Conservation (phyloP, 2,113 vertebrate species). For the Pseudorectes ferrugineus region DNA sequence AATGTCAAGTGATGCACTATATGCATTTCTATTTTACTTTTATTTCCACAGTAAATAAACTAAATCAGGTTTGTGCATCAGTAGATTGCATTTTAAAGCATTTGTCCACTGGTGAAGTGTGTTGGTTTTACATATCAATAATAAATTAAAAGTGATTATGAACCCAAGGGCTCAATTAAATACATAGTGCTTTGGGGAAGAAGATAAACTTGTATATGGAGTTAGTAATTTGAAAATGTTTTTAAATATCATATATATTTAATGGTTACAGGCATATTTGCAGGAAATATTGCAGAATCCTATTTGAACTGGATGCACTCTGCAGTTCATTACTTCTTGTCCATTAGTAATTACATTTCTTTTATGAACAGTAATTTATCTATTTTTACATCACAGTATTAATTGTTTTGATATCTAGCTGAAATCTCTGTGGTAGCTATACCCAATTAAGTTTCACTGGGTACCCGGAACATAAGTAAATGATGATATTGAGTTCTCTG, state of each 20-base stretch:
- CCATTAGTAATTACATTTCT: slow-evolving; percentile 36
- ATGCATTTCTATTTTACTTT: background rate
- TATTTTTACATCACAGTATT: slow-evolving; percentile 44
- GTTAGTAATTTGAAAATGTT: slow-evolving; percentile 50
- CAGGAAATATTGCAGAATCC: background rate
- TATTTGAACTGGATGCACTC: slow-evolving; percentile 2
- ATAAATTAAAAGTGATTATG: slow-evolving; percentile 58
- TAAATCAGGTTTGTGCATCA: background rate
- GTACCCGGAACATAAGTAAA: background rate
- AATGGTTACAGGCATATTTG: slow-evolving; percentile 49
- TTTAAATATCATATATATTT: slow-evolving; percentile 55
- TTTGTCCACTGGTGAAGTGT: slow-evolving; percentile 20
- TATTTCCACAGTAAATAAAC: background rate
- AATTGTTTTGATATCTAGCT: slow-evolving; percentile 45
- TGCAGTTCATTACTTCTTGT: slow-evolving; percentile 49
- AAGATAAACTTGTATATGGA: slow-evolving; percentile 28
- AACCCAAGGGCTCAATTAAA: slow-evolving; percentile 62
- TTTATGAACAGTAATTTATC: slow-evolving; percentile 52
- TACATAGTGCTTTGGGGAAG: slow-evolving; percentile 22
- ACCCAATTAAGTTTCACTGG: slow-evolving; percentile 11
- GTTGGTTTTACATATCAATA: slow-evolving; percentile 34
- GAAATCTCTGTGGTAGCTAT: slow-evolving; percentile 27
- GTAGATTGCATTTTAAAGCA: slow-evolving; percentile 48
- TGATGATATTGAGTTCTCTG: background rate
- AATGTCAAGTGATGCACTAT: background rate